phyloP scores from a whole-genome alignment of 2,797 vertebrate genomes.

The Cynopterus sphinx region DNA sequence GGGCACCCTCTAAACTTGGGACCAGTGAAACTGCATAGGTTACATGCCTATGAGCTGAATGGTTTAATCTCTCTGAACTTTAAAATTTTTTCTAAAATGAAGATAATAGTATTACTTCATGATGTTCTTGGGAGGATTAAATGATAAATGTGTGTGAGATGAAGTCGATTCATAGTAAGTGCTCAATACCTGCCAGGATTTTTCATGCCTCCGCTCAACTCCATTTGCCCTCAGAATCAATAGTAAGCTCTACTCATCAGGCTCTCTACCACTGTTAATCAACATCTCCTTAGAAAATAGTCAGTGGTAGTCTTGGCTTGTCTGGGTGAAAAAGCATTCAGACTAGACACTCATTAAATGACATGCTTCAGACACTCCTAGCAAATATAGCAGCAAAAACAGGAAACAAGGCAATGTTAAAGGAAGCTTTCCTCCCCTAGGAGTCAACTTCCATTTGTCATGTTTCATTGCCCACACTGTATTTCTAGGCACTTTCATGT shows the following conservation, averaged over 20 bases:
- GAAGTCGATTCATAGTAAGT: not conserved
- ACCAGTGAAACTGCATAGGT: not conserved
- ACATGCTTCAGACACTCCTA: constrained; percentile 31
- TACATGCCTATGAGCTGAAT: accelerated
- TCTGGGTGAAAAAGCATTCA: not conserved
- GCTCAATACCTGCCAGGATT: not conserved
- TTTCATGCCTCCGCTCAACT: not conserved
- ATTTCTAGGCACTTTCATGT: not conserved
- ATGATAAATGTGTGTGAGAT: not conserved
- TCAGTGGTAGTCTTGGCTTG: not conserved
- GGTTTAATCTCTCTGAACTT: not conserved
- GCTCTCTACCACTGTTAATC: not conserved
- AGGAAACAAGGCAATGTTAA: constrained; percentile 54
- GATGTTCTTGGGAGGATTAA: not conserved
- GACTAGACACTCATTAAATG: constrained; percentile 46
- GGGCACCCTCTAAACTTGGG: not conserved
- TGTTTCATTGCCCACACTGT: not conserved
- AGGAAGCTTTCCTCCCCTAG: constrained; percentile 44
- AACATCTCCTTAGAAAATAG: not conserved
- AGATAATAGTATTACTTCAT: not conserved
- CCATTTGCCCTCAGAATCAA: not conserved
- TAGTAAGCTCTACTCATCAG: not conserved
- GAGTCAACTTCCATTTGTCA: not conserved
- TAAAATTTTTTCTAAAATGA: not conserved
- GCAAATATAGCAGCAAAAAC: constrained; percentile 66